phyloP scores from a whole-genome alignment of 92 coral and sea anemone species.

The Epizoanthus illoricatus region DNA sequence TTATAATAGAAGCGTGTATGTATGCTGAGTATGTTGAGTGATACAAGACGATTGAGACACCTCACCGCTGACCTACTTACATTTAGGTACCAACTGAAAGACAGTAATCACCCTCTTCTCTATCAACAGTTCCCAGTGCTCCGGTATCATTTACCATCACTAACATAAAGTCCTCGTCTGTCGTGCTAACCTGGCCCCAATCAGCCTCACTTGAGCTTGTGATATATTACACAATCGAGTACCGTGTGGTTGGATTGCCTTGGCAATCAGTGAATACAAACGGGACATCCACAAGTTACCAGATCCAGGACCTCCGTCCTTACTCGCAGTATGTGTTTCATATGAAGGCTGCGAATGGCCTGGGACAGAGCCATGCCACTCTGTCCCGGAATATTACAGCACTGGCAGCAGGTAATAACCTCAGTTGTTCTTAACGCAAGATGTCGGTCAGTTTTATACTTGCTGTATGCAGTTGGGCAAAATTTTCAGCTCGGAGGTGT shows the following conservation, averaged over 20 bases:
- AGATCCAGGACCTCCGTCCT: constrained; percentile 49
- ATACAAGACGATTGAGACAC: no score
- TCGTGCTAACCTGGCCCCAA: constrained; percentile 68
- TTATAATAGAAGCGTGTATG: no score
- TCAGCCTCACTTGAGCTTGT: constrained; percentile 60
- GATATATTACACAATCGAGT: constrained; percentile 62
- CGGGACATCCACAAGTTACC: constrained; percentile 42
- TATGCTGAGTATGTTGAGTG: no score
- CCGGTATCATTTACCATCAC: constrained; percentile 54
- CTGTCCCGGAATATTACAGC: constrained; percentile 63
- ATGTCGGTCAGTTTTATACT: no score
- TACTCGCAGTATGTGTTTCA: constrained; percentile 70
- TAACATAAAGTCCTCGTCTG: constrained; percentile 62
- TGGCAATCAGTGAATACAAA: constrained; percentile 66
- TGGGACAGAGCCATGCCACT: constrained; percentile 74
- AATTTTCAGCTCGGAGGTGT: no score
- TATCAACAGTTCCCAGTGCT: constrained; percentile 62
- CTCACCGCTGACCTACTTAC: neutral
- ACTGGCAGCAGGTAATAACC: constrained; percentile 53
- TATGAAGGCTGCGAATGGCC: constrained; percentile 77
- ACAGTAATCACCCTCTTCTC: neutral
- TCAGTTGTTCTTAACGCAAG: neutral
- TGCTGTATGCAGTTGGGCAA: neutral
- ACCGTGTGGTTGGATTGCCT: constrained; percentile 42
- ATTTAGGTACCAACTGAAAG: neutral